These are phyloP conservation scores for Netelia virgata DNA, from an alignment of 2,888 invertebrate genomes.

Conservation along the genomic window DNA sequence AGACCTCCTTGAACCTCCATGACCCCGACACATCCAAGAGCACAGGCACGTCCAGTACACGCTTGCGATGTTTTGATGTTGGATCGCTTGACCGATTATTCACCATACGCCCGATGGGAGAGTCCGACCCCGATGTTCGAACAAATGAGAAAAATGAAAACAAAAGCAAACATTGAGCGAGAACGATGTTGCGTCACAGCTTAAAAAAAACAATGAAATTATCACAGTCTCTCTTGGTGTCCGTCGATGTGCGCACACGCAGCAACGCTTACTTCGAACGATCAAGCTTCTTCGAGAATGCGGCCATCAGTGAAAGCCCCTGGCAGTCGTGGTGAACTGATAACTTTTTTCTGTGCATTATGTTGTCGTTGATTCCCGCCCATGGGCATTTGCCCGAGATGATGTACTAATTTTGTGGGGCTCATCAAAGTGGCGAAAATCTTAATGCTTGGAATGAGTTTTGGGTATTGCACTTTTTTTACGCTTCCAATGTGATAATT, in stretches of 20 bases:
- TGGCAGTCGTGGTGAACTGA: background rate
- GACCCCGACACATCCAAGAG: slow-evolving; percentile 78
- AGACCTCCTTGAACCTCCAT: slow-evolving; percentile 78
- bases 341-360: slow-evolving; percentile 11
- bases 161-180: slow-evolving; percentile 26
- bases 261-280: slow-evolving; percentile 56
- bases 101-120: slow-evolving; percentile 51
- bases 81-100: slow-evolving; percentile 80
- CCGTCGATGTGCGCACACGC: slow-evolving; percentile 58
- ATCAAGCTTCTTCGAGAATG: slow-evolving; percentile 44
- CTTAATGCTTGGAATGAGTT: slow-evolving; percentile 27
- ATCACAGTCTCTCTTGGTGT: slow-evolving; percentile 53
- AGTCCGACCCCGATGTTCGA: slow-evolving; percentile 50
- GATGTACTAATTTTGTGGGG: background rate
- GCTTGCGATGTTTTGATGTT: slow-evolving; percentile 83
- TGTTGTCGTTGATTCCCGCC: slow-evolving; percentile 15
- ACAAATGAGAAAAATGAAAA: slow-evolving; percentile 29
- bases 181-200: slow-evolving; percentile 55
- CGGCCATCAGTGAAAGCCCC: background rate
- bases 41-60: slow-evolving; percentile 79
- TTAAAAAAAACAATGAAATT: slow-evolving; percentile 30
- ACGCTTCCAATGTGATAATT: slow-evolving; percentile 37
- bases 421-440: slow-evolving; percentile 21
- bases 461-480: slow-evolving; percentile 47
- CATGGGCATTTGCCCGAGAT: background rate